Evolutionary conservation across 2,797 vertebrate genomes (phyloP).

Genomic region (Tapirus indicus): DNA sequence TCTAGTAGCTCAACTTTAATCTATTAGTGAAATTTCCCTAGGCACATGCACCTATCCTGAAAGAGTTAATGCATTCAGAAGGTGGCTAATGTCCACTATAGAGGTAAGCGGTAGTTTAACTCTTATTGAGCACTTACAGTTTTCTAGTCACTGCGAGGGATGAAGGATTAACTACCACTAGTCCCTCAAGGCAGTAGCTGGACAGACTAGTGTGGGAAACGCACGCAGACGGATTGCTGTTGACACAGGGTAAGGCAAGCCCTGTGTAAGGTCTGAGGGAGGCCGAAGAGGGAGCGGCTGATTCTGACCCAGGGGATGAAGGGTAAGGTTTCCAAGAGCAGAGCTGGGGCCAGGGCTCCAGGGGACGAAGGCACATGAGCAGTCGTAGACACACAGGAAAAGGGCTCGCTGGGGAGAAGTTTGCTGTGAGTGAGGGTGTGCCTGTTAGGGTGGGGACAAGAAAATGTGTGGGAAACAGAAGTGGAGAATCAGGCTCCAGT

Average conservation of each 20-base stretch:
- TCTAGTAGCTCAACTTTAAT: neutral
- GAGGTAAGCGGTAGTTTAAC: neutral
- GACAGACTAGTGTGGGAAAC: neutral
- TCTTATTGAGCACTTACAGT: neutral
- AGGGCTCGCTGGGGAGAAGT: neutral
- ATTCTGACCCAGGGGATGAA: conserved; percentile 13
- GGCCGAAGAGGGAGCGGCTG: neutral
- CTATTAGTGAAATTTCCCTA: neutral
- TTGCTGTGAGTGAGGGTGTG: conserved; percentile 4
- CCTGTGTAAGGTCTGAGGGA: neutral
- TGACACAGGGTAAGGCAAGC: neutral
- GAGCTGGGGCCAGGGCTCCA: neutral
- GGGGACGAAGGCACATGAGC: neutral
- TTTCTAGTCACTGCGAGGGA: neutral
- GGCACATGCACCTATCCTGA: neutral
- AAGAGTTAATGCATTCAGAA: neutral
- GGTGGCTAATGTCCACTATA: neutral
- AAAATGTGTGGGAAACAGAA: conserved; percentile 40
- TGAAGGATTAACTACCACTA: neutral
- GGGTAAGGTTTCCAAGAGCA: neutral
- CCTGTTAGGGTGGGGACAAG: neutral
- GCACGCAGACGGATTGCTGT: neutral
- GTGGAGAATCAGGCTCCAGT: neutral
- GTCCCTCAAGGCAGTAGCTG: neutral
- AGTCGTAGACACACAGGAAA: neutral